Evolutionary conservation across 2,888 invertebrate species (phyloP).

Genomic region (Oeneis ivallda): DNA sequence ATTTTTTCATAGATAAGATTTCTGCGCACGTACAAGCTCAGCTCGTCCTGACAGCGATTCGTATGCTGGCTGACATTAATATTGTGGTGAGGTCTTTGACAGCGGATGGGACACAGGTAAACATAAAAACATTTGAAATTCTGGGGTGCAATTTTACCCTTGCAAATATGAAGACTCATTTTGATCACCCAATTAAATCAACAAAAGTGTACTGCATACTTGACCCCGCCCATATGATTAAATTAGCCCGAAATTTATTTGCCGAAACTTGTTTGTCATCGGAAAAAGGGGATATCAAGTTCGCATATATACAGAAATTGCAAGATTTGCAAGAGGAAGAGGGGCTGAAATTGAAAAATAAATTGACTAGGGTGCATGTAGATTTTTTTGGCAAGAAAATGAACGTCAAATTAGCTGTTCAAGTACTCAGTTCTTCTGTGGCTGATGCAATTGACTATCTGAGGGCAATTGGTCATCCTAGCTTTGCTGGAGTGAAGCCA

Average conservation of each 20-base stretch:
- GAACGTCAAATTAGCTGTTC: background rate
- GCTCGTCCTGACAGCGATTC: slow-evolving; percentile 14
- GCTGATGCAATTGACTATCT: background rate
- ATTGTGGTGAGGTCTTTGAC: slow-evolving; percentile 5
- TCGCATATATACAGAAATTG: background rate
- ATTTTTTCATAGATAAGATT: slow-evolving; percentile 24
- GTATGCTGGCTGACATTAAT: slow-evolving; percentile 1
- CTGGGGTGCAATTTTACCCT: too few relatives aligned
- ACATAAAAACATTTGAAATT: too few relatives aligned
- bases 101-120: background rate
- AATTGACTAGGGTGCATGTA: background rate
- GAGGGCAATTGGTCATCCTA: background rate
- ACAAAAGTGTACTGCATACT: slow-evolving; percentile 1
- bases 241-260: background rate
- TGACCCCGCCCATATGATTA: slow-evolving; percentile 7
- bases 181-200: background rate
- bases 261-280: background rate
- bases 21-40: slow-evolving; percentile 19
- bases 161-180: background rate
- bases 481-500: background rate
- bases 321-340: background rate
- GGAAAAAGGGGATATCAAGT: background rate
- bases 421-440: background rate
- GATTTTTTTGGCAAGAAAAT: background rate
- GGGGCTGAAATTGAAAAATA: background rate